A percentile compares a stretch with the other conserved stretches of the same genome.
Evolutionary conservation across 2,113 vertebrate genomes (phyloP).

Genomic region (Colius striatus): DNA sequence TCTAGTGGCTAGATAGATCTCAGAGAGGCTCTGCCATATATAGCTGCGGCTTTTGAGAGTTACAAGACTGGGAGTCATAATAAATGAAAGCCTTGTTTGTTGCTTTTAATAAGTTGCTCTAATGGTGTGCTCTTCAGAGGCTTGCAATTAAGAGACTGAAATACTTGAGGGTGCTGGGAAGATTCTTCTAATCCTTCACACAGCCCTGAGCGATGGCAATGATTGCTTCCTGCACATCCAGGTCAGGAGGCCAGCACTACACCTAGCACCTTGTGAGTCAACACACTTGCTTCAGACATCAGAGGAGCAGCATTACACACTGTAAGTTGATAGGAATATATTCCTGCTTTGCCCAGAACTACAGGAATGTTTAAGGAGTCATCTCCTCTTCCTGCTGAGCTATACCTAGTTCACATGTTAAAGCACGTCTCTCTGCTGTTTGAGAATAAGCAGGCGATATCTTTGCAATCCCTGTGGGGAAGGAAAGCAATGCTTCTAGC

Average conservation of each 20-base stretch:
- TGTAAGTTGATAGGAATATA: background rate
- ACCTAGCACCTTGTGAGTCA: background rate
- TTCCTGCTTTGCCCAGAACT: background rate
- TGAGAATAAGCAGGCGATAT: background rate
- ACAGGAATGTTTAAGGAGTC: background rate
- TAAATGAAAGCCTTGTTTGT: background rate
- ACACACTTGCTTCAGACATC: background rate
- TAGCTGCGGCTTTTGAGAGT: conserved; percentile 16
- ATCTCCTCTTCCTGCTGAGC: background rate
- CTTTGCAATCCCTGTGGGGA: background rate
- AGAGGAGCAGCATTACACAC: background rate
- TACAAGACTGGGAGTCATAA: background rate
- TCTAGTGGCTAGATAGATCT: background rate
- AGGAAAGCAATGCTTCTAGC: background rate
- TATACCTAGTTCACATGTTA: background rate
- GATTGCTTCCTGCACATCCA: background rate
- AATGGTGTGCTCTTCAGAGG: conserved; percentile 38
- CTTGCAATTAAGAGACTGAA: conserved; percentile 39
- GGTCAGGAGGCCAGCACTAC: background rate
- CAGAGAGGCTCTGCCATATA: background rate
- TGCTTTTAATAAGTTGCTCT: conserved; percentile 62
- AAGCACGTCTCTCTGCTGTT: fast-evolving
- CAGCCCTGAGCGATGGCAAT: background rate
- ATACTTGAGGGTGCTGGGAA: conserved; percentile 8
- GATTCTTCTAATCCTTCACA: conserved; percentile 16